Conservation (phyloP, 1,140 invertebrate genomes). For the Paramacrobiotus metropolitanus region DNA sequence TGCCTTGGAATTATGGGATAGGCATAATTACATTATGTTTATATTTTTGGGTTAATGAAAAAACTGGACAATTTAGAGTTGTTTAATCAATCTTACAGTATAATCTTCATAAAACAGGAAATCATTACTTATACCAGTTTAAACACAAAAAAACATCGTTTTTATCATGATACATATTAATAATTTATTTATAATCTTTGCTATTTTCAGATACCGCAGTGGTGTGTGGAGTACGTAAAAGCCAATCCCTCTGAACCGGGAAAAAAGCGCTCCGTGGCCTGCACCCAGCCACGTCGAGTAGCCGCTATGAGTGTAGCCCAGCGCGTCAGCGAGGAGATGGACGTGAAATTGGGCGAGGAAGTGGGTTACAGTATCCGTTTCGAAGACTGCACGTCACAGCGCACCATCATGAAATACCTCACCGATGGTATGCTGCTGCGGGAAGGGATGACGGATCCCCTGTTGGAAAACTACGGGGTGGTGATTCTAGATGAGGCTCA, state of each 20-base stretch:
- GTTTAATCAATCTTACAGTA: too few species aligned
- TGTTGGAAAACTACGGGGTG: constrained; percentile 76
- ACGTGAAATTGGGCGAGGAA: constrained; percentile 82
- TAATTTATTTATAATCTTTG: too few species aligned
- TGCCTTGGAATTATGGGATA: too few species aligned
- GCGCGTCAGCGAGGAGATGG: constrained; percentile 96
- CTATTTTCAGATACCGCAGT: constrained; percentile 34
- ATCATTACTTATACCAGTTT: too few species aligned
- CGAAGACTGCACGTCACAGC: constrained; percentile 88
- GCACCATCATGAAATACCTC: constrained; percentile 83
- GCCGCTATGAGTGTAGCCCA: constrained; percentile 97
- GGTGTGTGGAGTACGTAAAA: constrained; percentile 72
- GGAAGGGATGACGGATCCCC: constrained; percentile 96
- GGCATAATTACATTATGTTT: too few species aligned
- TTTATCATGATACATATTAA: too few species aligned
- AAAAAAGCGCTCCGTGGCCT: constrained; percentile 57
- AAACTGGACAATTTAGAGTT: too few species aligned
- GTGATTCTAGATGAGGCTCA: constrained; percentile 96
- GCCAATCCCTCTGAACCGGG: constrained; percentile 29
- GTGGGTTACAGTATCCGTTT: constrained; percentile 99
- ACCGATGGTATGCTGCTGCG: constrained; percentile 98
- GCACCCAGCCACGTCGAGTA: constrained; percentile 88
- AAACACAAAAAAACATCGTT: too few species aligned
- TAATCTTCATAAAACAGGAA: too few species aligned
- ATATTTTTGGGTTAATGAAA: too few species aligned